Base-by-base conservation (phyloP, 2,797 vertebrate species). In the Oophaga sylvatica region DNA sequence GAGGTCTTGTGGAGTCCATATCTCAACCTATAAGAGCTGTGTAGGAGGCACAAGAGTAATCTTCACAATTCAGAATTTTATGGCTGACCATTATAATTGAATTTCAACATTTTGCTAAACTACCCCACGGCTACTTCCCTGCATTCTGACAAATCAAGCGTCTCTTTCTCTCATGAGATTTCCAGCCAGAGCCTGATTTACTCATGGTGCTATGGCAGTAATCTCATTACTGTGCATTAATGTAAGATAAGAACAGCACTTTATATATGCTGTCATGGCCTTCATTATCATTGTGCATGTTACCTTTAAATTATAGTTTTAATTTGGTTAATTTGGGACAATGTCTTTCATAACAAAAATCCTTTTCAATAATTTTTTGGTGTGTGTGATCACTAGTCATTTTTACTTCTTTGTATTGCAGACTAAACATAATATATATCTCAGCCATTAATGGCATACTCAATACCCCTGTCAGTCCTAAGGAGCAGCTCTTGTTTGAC, bases 401-500 rank as follows among this genome's bases (percentile, higher is more conserved):
- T 48, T 75, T 41, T 26, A 70, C 48, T 53, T 53, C 41, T 53
- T 11, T 9, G 45, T n/a, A 31, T 8, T 62, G 53, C 17, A 79
- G 75, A 79, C 45, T 53, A 59, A 80, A 80, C 53, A 20, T 81
- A 17, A 75, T 45, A 0, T 19, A 73, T 73, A 5, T 75, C 59
- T 2, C 45, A 57, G 2, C 70, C 57, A 53, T 53, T 57, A 62
- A 56, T 41, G 15, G 17, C 62, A 45, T 29, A 15, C 12, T 31
- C n/a, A 80, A 60, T 71, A 26, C 63, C 63, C 45, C 11, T 80
- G 81, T 60, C 81, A 79, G 7, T 53, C 62, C n/a, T 15, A 22
- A 22, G 71, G 35, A 83, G 35, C 70, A 20, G 60, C 81, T 79
- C 63, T 84, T 59, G 31, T 45, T 62, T 88, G 62, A 71, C 87